These are phyloP conservation scores for Perodicticus potto DNA, from an alignment of 2,797 vertebrate species.

Conservation along the genomic window DNA sequence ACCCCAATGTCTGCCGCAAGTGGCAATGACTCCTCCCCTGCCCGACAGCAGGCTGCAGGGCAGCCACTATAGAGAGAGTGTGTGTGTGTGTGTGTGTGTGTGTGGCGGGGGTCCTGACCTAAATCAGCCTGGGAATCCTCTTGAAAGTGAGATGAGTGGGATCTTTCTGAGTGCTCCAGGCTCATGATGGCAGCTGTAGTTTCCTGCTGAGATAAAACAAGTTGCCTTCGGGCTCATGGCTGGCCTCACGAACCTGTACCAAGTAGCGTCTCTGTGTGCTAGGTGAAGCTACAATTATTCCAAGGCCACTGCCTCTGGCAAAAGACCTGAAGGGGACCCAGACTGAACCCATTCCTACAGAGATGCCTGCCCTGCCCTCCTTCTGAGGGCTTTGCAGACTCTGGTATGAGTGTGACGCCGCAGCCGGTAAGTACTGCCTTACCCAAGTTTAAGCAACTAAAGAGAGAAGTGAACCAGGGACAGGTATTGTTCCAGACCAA, in stretches of 20 bases:
- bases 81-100: too few relatives aligned
- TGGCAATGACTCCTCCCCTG: fast-evolving
- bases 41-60: background rate
- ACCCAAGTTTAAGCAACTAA: background rate
- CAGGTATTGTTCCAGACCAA: background rate
- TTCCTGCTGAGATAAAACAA: background rate
- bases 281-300: background rate
- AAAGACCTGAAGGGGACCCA: background rate
- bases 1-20: background rate
- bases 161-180: background rate
- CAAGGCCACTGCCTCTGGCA: background rate
- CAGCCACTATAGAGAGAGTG: background rate
- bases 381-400: background rate
- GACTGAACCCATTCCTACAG: background rate
- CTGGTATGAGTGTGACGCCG: background rate
- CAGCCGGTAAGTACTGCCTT: background rate
- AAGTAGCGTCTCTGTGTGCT: background rate
- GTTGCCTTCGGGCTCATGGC: background rate
- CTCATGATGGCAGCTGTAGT: background rate
- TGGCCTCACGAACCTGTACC: background rate
- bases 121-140: background rate
- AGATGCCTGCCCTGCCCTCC: fast-evolving
- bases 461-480: background rate
- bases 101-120: background rate
- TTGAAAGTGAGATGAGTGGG: background rate